Evolutionary conservation across 2,113 vertebrate genomes (phyloP).

Genomic region (Aegypius monachus): DNA sequence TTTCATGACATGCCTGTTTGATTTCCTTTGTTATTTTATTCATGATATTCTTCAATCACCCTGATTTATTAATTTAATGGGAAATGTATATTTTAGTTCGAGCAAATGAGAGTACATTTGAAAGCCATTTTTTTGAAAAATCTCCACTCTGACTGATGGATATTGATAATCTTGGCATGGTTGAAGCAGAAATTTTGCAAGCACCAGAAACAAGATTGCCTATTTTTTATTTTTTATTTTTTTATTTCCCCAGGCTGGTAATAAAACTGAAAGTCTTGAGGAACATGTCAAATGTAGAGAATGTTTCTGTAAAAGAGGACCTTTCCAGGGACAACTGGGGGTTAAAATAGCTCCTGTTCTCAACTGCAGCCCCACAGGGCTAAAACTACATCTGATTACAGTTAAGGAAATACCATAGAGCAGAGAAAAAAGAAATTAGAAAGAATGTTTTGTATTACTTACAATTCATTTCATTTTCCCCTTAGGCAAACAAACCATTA

Average conservation of each 20-base stretch:
- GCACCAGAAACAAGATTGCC: not conserved
- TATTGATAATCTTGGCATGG: not conserved
- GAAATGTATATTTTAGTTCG: slow-evolving; percentile 8
- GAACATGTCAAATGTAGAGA: not conserved
- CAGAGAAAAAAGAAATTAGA: slow-evolving; percentile 7
- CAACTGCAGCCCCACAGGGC: not conserved
- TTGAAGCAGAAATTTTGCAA: not conserved
- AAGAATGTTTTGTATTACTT: slow-evolving; percentile 21
- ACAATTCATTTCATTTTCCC: slow-evolving; percentile 1
- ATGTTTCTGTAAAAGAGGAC: not conserved
- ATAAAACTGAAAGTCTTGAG: not conserved
- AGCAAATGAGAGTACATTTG: not conserved
- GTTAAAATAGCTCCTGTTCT: not conserved
- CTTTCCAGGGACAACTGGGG: not conserved
- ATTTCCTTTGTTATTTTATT: slow-evolving; percentile 33
- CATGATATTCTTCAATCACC: not conserved
- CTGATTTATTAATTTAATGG: not conserved
- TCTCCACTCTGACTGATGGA: not conserved
- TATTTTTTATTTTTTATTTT: not conserved
- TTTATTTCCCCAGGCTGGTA: not conserved
- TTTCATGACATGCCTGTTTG: not conserved
- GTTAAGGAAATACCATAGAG: not conserved
- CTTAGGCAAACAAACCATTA: slow-evolving; percentile 13
- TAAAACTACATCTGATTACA: not conserved
- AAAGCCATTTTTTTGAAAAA: not conserved